Percentiles rank a stretch among this genome's conserved stretches.
Evolutionary conservation across 1,140 invertebrate genomes (phyloP).

Genomic region (Batillaria attramentaria): DNA sequence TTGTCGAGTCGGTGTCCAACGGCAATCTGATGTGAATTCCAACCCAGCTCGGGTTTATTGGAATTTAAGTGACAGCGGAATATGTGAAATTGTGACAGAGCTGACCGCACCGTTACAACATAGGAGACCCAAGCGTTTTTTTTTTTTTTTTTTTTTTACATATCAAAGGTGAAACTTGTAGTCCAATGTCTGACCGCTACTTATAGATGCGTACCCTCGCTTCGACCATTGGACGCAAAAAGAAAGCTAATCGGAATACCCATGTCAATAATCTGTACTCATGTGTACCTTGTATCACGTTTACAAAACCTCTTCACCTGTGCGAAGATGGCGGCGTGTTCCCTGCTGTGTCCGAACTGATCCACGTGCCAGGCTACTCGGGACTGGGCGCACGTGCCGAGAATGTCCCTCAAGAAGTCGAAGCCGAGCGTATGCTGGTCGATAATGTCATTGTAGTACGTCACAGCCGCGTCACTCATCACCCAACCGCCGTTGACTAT

Average conservation of each 20-base stretch:
- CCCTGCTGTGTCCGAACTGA: constrained; percentile 93
- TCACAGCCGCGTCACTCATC: constrained; percentile 94
- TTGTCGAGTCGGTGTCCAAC: too few relatives aligned
- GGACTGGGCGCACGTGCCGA: constrained; percentile 80
- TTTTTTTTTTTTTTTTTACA: too few relatives aligned
- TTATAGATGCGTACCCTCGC: neutral
- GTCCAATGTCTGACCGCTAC: too few relatives aligned
- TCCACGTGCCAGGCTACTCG: constrained; percentile 94
- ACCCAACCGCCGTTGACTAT: constrained; percentile 87
- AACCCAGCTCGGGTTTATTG: too few relatives aligned
- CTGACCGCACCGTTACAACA: too few relatives aligned
- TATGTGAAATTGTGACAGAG: too few relatives aligned
- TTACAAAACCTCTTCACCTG: too few relatives aligned
- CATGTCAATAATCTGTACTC: neutral
- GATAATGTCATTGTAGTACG: constrained; percentile 93
- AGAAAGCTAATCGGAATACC: neutral
- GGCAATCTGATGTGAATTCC: too few relatives aligned
- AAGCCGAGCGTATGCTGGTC: constrained; percentile 88
- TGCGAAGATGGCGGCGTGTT: constrained; percentile 84
- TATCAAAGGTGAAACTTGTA: too few relatives aligned
- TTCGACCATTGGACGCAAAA: neutral
- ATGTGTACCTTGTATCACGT: too few relatives aligned
- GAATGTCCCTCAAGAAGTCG: constrained; percentile 82
- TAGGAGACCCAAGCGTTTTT: too few relatives aligned
- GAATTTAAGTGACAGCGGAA: too few relatives aligned